Conservation (phyloP, 2,113 vertebrate genomes). For the Argyrosomus japonicus region DNA sequence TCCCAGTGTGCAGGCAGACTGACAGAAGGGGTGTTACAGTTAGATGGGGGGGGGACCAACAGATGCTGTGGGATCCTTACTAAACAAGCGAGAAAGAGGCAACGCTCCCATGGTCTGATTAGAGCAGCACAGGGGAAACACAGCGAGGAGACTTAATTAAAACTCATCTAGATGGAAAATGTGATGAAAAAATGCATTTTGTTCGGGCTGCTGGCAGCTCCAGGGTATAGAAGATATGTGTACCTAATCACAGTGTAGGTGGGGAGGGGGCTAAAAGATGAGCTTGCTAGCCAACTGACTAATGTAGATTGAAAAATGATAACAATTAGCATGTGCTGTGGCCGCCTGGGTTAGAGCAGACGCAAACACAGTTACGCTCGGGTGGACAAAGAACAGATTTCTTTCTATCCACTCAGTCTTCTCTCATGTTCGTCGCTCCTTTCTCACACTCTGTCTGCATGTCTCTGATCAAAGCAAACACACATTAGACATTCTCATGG, state of each 20-base stretch:
- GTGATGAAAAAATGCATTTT: conserved; percentile 62
- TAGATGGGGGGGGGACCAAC: conserved; percentile 29
- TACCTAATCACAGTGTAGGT: conserved; percentile 51
- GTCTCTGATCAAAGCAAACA: conserved; percentile 52
- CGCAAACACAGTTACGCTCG: conserved; percentile 13
- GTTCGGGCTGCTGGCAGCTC: conserved; percentile 55
- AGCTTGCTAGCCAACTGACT: conserved; percentile 48
- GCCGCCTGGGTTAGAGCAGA: conserved; percentile 41
- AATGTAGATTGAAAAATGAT: conserved; percentile 67
- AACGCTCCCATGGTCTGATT: conserved; percentile 78
- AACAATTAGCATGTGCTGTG: conserved; percentile 49
- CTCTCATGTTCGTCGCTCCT: neutral
- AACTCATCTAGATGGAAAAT: conserved; percentile 84
- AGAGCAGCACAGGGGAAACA: conserved; percentile 72
- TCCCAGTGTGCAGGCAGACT: conserved; percentile 29
- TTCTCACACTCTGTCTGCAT: neutral
- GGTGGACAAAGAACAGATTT: neutral
- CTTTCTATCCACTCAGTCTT: neutral
- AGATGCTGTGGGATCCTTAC: conserved; percentile 63
- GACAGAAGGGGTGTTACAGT: conserved; percentile 42
- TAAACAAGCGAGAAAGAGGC: conserved; percentile 56
- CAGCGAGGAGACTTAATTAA: conserved; percentile 82
- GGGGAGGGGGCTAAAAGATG: conserved; percentile 25
- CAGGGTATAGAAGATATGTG: conserved; percentile 59
- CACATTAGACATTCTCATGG: conserved; percentile 23